Percentiles rank a stretch among this genome's conserved stretches.
Evolutionary conservation across 2,797 vertebrate species (phyloP).

Genomic region (Amazona finschi): DNA sequence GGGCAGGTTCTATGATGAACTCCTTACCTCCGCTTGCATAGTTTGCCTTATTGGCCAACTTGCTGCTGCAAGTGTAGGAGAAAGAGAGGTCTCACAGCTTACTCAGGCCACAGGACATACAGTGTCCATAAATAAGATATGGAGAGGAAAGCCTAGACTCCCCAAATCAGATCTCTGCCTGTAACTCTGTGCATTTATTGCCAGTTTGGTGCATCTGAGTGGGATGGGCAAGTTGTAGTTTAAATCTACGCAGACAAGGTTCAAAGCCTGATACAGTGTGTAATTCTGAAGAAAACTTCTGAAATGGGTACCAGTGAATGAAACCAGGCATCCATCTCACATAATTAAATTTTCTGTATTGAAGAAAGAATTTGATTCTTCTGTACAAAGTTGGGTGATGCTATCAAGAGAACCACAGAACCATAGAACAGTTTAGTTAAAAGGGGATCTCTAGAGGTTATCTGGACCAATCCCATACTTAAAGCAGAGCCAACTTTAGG

Average conservation of each 20-base stretch:
- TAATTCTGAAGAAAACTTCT: background rate
- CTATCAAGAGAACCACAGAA: background rate
- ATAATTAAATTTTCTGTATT: background rate
- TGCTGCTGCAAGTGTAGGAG: background rate
- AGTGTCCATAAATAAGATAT: background rate
- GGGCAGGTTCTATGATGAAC: background rate
- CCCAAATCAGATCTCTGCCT: background rate
- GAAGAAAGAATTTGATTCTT: background rate
- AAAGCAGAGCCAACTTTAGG: background rate
- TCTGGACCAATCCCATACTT: background rate
- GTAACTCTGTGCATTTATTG: background rate
- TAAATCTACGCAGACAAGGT: background rate
- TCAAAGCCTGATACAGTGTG: background rate
- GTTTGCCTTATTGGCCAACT: background rate
- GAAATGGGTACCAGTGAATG: background rate
- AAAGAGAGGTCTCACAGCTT: background rate
- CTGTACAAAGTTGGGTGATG: background rate
- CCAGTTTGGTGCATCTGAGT: background rate
- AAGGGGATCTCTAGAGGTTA: background rate
- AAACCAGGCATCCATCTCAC: background rate
- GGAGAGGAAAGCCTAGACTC: background rate
- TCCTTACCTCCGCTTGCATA: background rate
- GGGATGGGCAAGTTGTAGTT: background rate
- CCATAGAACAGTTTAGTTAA: background rate
- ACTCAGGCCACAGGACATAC: background rate